Conservation (phyloP, 2,113 vertebrate genomes). For the Cochlearius cochlearius region DNA sequence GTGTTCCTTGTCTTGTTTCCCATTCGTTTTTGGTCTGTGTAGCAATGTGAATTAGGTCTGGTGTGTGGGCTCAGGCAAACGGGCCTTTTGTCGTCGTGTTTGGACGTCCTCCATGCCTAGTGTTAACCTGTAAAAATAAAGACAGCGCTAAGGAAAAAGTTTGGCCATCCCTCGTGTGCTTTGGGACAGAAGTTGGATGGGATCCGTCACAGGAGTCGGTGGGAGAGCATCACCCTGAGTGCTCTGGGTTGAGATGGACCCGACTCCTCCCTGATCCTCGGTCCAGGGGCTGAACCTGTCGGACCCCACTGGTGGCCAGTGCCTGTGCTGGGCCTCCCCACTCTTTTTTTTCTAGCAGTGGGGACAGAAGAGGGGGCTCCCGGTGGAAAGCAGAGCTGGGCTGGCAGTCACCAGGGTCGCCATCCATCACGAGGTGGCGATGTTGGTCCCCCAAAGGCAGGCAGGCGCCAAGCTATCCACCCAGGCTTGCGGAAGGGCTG, state of each 20-base stretch:
- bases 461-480: neutral
- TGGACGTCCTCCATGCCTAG: neutral
- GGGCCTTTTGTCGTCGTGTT: neutral
- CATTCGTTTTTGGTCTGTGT: neutral
- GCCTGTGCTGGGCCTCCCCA: neutral
- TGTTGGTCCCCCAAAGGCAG: neutral
- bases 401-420: neutral
- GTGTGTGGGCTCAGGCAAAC: neutral
- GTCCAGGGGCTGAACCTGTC: neutral
- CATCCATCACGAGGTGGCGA: neutral
- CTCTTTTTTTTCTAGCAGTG: neutral
- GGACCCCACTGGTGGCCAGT: neutral
- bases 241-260: neutral
- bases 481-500: neutral
- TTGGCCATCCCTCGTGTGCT: neutral
- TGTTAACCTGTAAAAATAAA: constrained; percentile 56
- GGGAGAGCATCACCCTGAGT: neutral
- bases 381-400: neutral
- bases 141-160: neutral
- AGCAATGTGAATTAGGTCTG: neutral
- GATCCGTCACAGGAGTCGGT: rapidly evolving
- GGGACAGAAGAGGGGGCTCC: neutral
- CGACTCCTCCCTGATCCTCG: neutral
- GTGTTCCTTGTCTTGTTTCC: neutral
- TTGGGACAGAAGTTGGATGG: neutral